Evolutionary conservation across 2,113 vertebrate genomes (phyloP).

Genomic region (Castor canadensis): DNA sequence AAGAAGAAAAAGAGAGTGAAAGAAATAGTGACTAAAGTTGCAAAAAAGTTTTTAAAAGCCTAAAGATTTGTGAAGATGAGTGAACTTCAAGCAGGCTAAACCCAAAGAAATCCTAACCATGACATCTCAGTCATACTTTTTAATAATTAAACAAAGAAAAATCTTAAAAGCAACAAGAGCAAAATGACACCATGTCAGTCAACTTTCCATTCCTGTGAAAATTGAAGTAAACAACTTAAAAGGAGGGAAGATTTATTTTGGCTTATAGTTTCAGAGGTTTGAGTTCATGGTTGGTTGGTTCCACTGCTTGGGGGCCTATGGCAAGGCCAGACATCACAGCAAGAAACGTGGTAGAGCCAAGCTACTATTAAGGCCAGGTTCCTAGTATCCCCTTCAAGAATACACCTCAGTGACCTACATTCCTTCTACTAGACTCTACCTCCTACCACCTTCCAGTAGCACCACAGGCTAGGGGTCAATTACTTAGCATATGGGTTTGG

Average conservation of each 20-base stretch:
- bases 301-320: not conserved
- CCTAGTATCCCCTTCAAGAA: not conserved
- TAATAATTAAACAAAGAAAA: not conserved
- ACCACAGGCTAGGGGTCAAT: not conserved
- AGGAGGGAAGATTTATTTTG: not conserved
- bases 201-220: not conserved
- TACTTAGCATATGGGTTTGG: not conserved
- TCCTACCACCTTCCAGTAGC: not conserved
- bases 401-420: too few relatives aligned
- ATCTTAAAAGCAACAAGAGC: not conserved
- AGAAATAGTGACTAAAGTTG: not conserved
- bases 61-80: not conserved
- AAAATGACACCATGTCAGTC: not conserved
- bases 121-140: not conserved
- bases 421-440: not conserved
- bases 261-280: not conserved
- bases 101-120: not conserved
- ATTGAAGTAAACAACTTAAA: not conserved
- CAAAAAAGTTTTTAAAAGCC: not conserved
- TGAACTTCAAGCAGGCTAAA: not conserved
- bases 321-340: not conserved
- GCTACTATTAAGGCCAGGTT: not conserved
- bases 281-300: too few relatives aligned
- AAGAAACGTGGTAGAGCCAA: not conserved
- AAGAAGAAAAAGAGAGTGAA: not conserved